Evolutionary conservation across 2,113 vertebrate species (phyloP).

Genomic region (Microcebus murinus): DNA sequence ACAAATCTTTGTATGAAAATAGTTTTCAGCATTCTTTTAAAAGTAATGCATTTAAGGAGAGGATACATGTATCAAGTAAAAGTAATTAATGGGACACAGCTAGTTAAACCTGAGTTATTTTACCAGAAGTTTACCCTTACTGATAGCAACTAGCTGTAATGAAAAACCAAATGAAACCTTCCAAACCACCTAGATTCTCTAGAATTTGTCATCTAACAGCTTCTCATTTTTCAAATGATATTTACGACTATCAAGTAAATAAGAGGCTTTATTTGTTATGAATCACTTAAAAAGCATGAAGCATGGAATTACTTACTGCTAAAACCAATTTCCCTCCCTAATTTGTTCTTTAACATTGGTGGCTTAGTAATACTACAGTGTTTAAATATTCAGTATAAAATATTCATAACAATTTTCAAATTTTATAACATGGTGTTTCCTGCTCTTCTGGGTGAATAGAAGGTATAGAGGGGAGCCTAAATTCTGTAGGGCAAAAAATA

Average conservation of each 20-base stretch:
- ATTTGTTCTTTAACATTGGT: background rate
- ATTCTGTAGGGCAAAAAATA: constrained; percentile 20
- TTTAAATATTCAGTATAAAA: constrained; percentile 13
- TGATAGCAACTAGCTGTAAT: constrained; percentile 40
- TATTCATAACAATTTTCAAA: background rate
- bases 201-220: background rate
- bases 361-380: background rate
- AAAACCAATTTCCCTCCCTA: background rate
- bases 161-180: constrained; percentile 55
- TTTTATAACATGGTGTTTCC: background rate
- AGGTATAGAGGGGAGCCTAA: background rate
- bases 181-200: background rate
- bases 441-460: background rate
- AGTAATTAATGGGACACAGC: constrained; percentile 51
- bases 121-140: constrained; percentile 71
- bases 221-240: constrained; percentile 49
- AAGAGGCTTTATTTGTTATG: constrained; percentile 31
- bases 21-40: background rate
- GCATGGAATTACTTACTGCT: background rate
- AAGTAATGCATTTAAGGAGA: background rate
- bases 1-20: constrained; percentile 55
- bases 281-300: constrained; percentile 20
- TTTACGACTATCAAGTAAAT: background rate
- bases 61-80: constrained; percentile 21
- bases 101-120: constrained; percentile 76